Percentiles rank a stretch among this genome's conserved stretches.
These are phyloP conservation scores for Tenthredo livida DNA, from an alignment of 2,888 invertebrate species.

Conservation along the genomic window DNA sequence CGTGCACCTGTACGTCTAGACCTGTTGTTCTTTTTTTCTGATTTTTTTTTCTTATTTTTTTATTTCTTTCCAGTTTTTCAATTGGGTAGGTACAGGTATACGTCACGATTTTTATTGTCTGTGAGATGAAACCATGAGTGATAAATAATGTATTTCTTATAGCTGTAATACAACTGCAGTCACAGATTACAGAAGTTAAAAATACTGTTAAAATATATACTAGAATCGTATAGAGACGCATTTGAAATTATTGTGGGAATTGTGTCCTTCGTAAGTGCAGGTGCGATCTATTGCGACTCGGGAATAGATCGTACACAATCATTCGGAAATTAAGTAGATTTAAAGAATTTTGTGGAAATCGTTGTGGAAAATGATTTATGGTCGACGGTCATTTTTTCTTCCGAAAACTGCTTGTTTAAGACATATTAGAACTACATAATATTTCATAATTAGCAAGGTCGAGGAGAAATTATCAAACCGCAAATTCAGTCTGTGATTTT, in stretches of 20 bases:
- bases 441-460: not conserved
- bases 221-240: no score
- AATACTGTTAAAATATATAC: not conserved
- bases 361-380: no score
- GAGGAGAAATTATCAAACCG: not conserved
- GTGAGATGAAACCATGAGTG: not conserved
- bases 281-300: no score
- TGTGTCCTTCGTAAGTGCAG: no score
- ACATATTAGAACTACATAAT: not conserved
- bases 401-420: no score
- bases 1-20: not conserved
- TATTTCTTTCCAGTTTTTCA: not conserved
- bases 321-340: no score
- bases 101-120: not conserved
- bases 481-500: conserved; percentile 5
- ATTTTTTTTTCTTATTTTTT: not conserved
- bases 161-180: no score
- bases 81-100: not conserved
- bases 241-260: no score
- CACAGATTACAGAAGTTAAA: not conserved
- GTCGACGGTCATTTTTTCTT: no score
- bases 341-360: no score
- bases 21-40: not conserved
- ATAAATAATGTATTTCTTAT: not conserved
- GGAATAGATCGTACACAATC: no score